Evolutionary conservation across 35 echinoderm and acorn worm genomes (phyloP), one percentile per base, ranked within the genome.

Genomic region (Lytechinus variegatus): DNA sequence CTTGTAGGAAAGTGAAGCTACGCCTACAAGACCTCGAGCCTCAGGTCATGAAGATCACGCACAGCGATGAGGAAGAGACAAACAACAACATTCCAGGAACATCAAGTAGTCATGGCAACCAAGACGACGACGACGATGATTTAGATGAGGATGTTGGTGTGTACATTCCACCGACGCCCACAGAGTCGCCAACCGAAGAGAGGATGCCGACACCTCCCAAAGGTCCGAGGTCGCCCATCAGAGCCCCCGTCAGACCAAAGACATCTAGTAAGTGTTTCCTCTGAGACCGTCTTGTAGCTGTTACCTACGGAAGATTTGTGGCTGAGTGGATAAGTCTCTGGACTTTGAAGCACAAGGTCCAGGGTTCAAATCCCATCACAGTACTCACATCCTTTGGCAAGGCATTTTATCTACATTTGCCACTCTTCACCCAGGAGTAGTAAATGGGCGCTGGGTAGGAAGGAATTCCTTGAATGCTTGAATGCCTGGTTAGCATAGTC

Each of bases 41-140:
- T 19, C 97, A 99, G 58, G 95, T 99, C 52, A 61, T 99, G 53
- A 97, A 54, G 19, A 99, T 99, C 33, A 97, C 91, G 8, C 98
- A 99, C 61, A 93, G 95, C 28, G 98, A 99, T 53, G 86, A 95
- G 24, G 92, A 96, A 6, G 92, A 57, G 53, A 28, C 52, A 5
- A 55, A 54, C n/a, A 93, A 93, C 55, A 93, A 93, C 52, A 6
- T 93, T 19, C 52, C 92, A 21, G 9, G 9, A 10, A 14, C 92
- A 54, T 93, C 92, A 27, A 54, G 53, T 54, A 27, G 27, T 6
- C n/a, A 27, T 27, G 11, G 27, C 92, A 93, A 93, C 14, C 12
- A 93, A 9, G 92, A 93, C 10, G 91, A n/a, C n/a, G n/a, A n/a
- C n/a, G n/a, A 55, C n/a, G 88, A 90, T 90, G 87, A 72, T 2